Conservation (phyloP, 2,113 vertebrate species). For the Excalfactoria chinensis region DNA sequence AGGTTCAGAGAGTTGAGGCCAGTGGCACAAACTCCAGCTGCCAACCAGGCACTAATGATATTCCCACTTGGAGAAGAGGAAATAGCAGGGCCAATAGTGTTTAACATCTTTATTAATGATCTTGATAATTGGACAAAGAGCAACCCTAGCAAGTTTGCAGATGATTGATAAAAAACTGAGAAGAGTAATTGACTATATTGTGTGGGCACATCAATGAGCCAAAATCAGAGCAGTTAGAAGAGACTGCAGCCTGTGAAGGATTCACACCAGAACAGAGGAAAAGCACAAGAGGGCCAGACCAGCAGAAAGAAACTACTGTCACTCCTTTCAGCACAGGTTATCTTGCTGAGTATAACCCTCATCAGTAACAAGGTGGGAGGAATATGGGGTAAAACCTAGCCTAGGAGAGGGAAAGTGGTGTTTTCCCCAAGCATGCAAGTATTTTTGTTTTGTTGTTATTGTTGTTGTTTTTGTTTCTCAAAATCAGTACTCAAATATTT, state of each 20-base stretch:
- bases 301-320: not conserved
- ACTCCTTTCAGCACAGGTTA: not conserved
- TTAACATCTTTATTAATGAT: not conserved
- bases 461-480: not conserved
- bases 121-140: not conserved
- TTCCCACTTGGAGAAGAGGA: not conserved
- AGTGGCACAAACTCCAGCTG: not conserved
- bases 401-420: not conserved
- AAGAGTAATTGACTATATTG: not conserved
- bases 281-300: not conserved
- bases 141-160: not conserved
- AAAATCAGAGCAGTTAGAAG: not conserved
- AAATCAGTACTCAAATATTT: not conserved
- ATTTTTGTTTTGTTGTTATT: not conserved
- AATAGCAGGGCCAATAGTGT: not conserved
- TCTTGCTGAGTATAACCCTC: not conserved
- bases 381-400: not conserved
- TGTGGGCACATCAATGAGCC: rapidly evolving
- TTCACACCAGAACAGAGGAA: not conserved
- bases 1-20: not conserved
- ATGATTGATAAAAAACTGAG: not conserved
- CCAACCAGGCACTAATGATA: not conserved
- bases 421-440: not conserved
- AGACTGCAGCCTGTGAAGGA: not conserved
- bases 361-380: not conserved